Evolutionary conservation across 2,113 vertebrate species (phyloP).

Genomic region (Psephotus haematonotus): DNA sequence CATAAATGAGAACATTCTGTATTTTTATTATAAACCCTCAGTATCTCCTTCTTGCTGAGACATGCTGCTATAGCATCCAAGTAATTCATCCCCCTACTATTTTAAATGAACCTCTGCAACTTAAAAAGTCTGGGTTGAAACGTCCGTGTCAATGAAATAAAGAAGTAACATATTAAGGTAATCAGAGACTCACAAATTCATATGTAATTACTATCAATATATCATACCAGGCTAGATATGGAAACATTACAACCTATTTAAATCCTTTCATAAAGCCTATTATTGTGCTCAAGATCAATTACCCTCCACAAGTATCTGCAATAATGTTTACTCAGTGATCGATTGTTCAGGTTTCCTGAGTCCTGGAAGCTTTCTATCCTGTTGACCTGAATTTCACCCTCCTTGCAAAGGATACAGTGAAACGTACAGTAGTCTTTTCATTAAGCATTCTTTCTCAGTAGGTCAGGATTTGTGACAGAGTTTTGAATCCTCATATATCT

Average conservation of each 20-base stretch:
- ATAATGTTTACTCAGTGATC: conserved; percentile 61
- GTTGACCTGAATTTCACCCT: conserved; percentile 68
- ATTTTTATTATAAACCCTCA: neutral
- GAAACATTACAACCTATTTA: conserved; percentile 19
- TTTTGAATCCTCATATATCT: conserved; percentile 68
- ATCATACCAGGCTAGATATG: neutral
- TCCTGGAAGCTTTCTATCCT: conserved; percentile 59
- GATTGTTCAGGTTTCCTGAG: conserved; percentile 62
- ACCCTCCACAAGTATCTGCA: conserved; percentile 34
- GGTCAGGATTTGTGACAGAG: conserved; percentile 63
- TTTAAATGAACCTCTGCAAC: neutral
- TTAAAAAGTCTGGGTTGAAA: neutral
- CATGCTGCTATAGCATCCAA: neutral
- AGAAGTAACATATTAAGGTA: neutral
- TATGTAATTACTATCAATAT: neutral
- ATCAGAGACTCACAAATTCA: neutral
- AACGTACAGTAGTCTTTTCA: conserved; percentile 68
- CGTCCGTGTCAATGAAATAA: neutral
- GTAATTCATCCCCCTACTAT: neutral
- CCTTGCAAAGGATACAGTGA: conserved; percentile 63
- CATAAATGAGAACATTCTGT: conserved; percentile 18
- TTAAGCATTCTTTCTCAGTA: conserved; percentile 64
- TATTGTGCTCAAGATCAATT: conserved; percentile 48
- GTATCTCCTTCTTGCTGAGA: neutral
- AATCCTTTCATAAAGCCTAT: conserved; percentile 48